Evolutionary conservation across 2,113 vertebrate genomes (phyloP).

Genomic region (Barbus barbus): DNA sequence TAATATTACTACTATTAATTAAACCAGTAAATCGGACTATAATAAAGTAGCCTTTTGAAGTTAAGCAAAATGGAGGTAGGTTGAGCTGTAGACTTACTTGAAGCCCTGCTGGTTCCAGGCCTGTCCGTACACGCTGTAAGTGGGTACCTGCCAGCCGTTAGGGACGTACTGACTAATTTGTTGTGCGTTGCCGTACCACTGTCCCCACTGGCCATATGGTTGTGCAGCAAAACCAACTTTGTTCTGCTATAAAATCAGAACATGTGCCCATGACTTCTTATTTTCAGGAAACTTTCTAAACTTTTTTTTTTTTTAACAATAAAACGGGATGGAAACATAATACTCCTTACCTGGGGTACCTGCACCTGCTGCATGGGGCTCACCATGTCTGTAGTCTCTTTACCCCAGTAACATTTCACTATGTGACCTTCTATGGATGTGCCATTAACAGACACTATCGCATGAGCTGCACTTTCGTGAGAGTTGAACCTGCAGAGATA

Average conservation of each 20-base stretch:
- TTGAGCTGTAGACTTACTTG: slow-evolving; percentile 79
- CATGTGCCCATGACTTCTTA: too few relatives aligned
- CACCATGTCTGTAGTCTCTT: slow-evolving; percentile 89
- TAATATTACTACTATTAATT: too few relatives aligned
- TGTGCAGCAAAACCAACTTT: slow-evolving; percentile 91
- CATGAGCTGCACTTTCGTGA: slow-evolving; percentile 94
- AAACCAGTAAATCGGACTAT: background rate
- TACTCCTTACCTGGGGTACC: slow-evolving; percentile 70
- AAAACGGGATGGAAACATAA: background rate
- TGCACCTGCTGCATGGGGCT: slow-evolving; percentile 87
- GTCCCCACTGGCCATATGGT: slow-evolving; percentile 93
- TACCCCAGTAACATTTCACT: slow-evolving; percentile 98
- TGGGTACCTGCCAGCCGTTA: slow-evolving; percentile 95
- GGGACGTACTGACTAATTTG: slow-evolving; percentile 95
- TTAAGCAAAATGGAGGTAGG: background rate
- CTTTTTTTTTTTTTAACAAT: too few relatives aligned
- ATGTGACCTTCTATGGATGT: slow-evolving; percentile 91
- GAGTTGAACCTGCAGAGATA: slow-evolving; percentile 85
- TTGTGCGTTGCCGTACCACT: slow-evolving; percentile 93
- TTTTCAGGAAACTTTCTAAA: too few relatives aligned
- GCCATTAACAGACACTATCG: slow-evolving; percentile 97
- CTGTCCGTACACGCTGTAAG: slow-evolving; percentile 91
- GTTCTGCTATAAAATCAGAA: slow-evolving; percentile 76
- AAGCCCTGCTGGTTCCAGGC: slow-evolving; percentile 96
- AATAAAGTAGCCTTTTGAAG: background rate